Evolutionary conservation across 2,113 vertebrate species (phyloP).

Genomic region (Oenanthe oenanthe): DNA sequence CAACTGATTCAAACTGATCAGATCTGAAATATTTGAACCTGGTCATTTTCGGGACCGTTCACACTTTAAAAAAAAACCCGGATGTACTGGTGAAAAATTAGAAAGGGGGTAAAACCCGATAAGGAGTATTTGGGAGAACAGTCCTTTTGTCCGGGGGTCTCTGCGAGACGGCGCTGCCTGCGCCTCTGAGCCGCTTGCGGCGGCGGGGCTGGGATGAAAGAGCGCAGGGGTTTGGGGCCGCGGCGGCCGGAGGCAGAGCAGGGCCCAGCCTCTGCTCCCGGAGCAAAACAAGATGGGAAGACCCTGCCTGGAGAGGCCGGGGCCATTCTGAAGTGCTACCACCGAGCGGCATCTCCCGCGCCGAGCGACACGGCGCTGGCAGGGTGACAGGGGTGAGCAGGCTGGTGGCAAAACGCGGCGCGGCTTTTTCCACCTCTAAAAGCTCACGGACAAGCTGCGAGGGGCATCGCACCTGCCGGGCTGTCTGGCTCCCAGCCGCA

Average conservation of each 20-base stretch:
- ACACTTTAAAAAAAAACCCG: not conserved
- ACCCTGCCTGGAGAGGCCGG: accelerated
- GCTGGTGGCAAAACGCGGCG: not conserved
- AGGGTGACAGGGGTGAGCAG: not conserved
- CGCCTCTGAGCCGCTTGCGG: not conserved
- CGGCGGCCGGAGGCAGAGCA: not conserved
- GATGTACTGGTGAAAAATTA: not conserved
- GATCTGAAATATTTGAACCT: not conserved
- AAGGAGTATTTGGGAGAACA: not conserved
- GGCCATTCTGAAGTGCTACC: not conserved
- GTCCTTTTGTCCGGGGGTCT: not conserved
- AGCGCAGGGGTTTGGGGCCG: accelerated
- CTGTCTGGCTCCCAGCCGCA: not conserved
- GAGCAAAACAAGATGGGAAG: not conserved
- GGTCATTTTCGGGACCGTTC: not conserved
- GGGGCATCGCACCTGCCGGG: not conserved
- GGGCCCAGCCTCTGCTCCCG: not conserved
- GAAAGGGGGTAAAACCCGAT: accelerated
- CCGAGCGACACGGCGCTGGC: accelerated
- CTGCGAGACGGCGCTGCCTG: not conserved
- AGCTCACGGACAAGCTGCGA: not conserved
- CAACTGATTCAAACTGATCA: not conserved
- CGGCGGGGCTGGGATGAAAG: not conserved
- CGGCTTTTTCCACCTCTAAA: not conserved
- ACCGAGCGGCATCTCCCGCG: not conserved